Percentiles rank a stretch among this genome's conserved stretches.
Conservation (phyloP, 2,888 invertebrate species). For the Eremobia ochroleuca region DNA sequence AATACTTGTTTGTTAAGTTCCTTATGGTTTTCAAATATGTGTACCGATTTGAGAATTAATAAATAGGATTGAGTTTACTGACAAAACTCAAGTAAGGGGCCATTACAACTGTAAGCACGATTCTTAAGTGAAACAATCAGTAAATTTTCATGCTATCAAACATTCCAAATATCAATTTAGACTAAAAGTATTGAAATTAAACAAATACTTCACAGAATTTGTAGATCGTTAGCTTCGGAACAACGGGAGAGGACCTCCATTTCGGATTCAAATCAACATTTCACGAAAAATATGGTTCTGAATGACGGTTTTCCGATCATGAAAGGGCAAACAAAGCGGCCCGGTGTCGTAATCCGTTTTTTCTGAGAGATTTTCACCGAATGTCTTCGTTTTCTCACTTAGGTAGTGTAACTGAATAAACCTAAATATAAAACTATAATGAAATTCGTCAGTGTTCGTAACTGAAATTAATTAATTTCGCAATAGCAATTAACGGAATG, state of each 20-base stretch:
- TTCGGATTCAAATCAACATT: constrained; percentile 54
- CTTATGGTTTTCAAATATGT: constrained; percentile 24
- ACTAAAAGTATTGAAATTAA: constrained; percentile 56
- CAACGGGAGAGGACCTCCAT: constrained; percentile 46
- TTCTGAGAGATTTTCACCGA: neutral
- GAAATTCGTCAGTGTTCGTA: neutral
- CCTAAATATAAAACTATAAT: constrained; percentile 2
- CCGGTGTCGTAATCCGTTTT: constrained; percentile 29
- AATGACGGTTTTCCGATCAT: constrained; percentile 51
- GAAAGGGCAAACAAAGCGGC: constrained; percentile 55
- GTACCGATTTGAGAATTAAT: neutral
- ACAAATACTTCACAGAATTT: constrained; percentile 57
- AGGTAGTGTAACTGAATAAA: no score
- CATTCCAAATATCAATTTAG: constrained; percentile 50
- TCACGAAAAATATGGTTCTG: constrained; percentile 54
- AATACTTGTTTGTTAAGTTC: neutral
- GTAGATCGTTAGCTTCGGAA: constrained; percentile 45
- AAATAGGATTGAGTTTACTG: constrained; percentile 16
- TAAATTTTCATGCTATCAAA: constrained; percentile 27
- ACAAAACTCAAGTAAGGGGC: constrained; percentile 22
- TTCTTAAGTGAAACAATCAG: constrained; percentile 12
- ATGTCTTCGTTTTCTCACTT: neutral
- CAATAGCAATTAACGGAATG: neutral
- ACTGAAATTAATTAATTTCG: constrained; percentile 20
- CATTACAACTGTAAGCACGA: constrained; percentile 22